Conservation (phyloP, 2,797 vertebrate species). For the Carduelis carduelis region DNA sequence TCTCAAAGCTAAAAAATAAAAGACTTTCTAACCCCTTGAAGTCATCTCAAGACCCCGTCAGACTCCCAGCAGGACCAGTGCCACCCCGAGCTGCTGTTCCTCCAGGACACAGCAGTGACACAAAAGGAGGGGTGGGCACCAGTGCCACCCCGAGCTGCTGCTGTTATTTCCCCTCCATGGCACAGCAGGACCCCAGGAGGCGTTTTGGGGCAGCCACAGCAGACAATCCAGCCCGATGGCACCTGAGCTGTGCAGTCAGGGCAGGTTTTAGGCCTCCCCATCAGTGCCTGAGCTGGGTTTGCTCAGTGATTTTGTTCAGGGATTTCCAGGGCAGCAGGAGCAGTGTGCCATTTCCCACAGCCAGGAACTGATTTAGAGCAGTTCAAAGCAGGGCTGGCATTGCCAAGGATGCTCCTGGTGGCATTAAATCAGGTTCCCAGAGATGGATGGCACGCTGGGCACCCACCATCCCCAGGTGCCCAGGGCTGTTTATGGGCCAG, state of each 20-base stretch:
- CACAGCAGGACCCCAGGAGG: not conserved
- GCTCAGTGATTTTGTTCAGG: not conserved
- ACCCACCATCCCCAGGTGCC: slow-evolving; percentile 73
- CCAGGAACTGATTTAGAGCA: slow-evolving; percentile 78
- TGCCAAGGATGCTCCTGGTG: slow-evolving; percentile 69
- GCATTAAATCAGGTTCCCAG: slow-evolving; percentile 72
- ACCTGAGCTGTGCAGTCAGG: not conserved
- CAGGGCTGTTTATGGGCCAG: slow-evolving; percentile 72
- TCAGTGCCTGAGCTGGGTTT: slow-evolving; percentile 3
- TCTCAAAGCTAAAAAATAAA: no score
- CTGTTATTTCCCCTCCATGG: not conserved
- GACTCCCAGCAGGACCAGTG: not conserved
- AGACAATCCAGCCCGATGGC: not conserved
- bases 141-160: not conserved
- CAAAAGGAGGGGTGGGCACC: not conserved
- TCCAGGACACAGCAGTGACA: not conserved
- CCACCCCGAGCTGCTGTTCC: not conserved
- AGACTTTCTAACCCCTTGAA: no score
- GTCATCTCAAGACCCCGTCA: no score
- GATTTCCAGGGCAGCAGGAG: slow-evolving; percentile 35
- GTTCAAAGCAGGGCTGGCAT: slow-evolving; percentile 74
- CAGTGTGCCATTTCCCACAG: slow-evolving; percentile 11
- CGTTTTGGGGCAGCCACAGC: not conserved
- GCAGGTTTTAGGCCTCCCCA: not conserved
- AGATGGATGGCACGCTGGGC: slow-evolving; percentile 73